phyloP scores from a whole-genome alignment of 35 echinoderm and acorn worm genomes.

The Strongylocentrotus purpuratus region DNA sequence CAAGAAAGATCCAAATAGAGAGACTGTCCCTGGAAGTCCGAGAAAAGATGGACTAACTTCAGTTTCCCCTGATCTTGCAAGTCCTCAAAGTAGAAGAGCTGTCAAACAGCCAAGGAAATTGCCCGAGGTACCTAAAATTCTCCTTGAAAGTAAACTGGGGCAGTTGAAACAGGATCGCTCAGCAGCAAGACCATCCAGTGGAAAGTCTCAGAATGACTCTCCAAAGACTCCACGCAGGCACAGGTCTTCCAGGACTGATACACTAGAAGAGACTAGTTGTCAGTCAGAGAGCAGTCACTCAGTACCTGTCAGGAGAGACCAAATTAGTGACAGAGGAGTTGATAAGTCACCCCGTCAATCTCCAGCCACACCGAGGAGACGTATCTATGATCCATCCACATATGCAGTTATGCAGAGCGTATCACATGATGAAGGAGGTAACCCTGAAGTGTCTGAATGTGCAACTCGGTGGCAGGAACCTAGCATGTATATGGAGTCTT shows the following conservation, averaged over 20 bases:
- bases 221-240: conserved; percentile 45
- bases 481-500: conserved; percentile 76
- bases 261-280: conserved; percentile 58
- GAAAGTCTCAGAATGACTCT: conserved; percentile 57
- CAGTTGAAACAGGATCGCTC: conserved; percentile 43
- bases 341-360: conserved; percentile 21
- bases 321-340: conserved; percentile 18
- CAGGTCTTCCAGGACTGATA: conserved; percentile 52
- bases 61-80: conserved; percentile 57
- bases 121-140: conserved; percentile 87
- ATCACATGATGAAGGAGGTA: conserved; percentile 64
- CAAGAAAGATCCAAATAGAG: conserved; percentile 58
- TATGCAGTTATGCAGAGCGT: conserved; percentile 86
- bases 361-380: conserved; percentile 34
- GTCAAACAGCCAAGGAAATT: conserved; percentile 71
- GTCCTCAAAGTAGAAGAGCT: conserved; percentile 47
- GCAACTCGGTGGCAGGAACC: conserved; percentile 80
- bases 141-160: conserved; percentile 88
- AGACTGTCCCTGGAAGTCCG: conserved; percentile 27
- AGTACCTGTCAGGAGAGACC: conserved; percentile 49
- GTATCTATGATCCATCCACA: conserved; percentile 71
- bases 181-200: conserved; percentile 39
- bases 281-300: conserved; percentile 42
- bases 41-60: conserved; percentile 23
- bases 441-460: conserved; percentile 81